Base-by-base conservation (phyloP, 2,797 vertebrate species). In the Sebastes kiyomatsui region DNA sequence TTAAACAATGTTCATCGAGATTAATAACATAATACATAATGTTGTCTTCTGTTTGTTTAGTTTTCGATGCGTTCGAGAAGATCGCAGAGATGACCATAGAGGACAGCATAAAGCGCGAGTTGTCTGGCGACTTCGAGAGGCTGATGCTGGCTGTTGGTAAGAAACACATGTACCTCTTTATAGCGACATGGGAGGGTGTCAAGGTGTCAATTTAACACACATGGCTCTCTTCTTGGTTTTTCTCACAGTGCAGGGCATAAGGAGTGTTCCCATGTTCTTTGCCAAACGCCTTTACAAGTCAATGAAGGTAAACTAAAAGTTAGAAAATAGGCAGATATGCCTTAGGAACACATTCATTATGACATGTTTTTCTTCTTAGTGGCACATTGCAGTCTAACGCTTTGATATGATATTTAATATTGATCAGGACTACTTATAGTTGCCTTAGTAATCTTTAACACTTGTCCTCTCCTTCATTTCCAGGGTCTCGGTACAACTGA, bases 401-500 rank as follows among this genome's bases (percentile, higher is more conserved):
- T 27, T 27, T 27, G 27, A 27, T 27, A 27, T 27, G 27, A 27
- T 27, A 27, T 27, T 27, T 27, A 27, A 27, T 27, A 27, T 27
- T 27, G 27, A 27, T 27, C 11, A 14, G 20, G 6, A 23, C 9
- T 42, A 42, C 38, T 28, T n/a, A 60, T 12, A 62, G 18, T 23
- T 55, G 16, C 18, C 46, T 13, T 10, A 25, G 42, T 46, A 10
- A 35, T 18, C 42, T 46, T 46, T 46, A 46, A 46, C 42, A 10
- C 66, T 46, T 27, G 3, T 16, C 18, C 13, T 85, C 16, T 69
- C 28, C 22, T 66, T 73, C 18, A 9, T 82, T 77, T 82, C 16
- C 86, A 99, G 98, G 98, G 98, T 60, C 88, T 99, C n/a, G 98
- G 98, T 16, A 99, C 98, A 0, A 96, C 96, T 4, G 99, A 99